A percentile compares a stretch with the other conserved stretches of the same genome.
These are phyloP conservation scores for Sparus aurata DNA, from an alignment of 2,797 vertebrate genomes.

Conservation along the genomic window DNA sequence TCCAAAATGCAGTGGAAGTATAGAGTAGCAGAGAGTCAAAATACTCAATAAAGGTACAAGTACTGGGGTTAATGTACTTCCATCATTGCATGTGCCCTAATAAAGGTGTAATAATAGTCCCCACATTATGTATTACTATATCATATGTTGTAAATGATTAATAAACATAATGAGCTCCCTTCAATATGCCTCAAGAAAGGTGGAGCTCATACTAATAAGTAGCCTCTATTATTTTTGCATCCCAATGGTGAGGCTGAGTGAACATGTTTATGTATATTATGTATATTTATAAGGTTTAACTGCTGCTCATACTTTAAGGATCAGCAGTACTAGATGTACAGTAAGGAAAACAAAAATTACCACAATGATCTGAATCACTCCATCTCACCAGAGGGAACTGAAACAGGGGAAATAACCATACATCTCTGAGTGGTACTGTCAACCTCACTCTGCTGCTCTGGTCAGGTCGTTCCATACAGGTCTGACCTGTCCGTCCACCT, in stretches of 20 bases:
- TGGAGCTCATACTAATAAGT: neutral
- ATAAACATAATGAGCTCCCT: neutral
- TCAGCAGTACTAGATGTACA: neutral
- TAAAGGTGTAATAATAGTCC: neutral
- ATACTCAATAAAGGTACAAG: too few species aligned
- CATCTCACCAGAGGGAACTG: neutral
- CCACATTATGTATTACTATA: accelerated
- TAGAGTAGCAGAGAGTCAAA: too few species aligned
- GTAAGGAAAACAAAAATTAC: too few species aligned
- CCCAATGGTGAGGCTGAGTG: neutral
- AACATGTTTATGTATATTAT: too few species aligned
- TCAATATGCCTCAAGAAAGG: neutral
- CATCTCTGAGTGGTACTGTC: too few species aligned
- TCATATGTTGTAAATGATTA: neutral
- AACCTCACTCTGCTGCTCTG: neutral
- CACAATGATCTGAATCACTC: neutral
- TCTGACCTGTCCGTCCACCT: conserved; percentile 56
- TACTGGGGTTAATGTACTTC: too few species aligned
- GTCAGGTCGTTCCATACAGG: too few species aligned
- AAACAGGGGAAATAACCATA: neutral
- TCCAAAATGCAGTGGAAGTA: too few species aligned
- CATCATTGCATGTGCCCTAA: too few species aligned
- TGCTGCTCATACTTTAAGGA: too few species aligned
- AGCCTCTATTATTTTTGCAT: neutral
- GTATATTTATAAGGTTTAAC: too few species aligned